phyloP scores from a whole-genome alignment of 2,113 vertebrate species.

The Tupaia chinensis region DNA sequence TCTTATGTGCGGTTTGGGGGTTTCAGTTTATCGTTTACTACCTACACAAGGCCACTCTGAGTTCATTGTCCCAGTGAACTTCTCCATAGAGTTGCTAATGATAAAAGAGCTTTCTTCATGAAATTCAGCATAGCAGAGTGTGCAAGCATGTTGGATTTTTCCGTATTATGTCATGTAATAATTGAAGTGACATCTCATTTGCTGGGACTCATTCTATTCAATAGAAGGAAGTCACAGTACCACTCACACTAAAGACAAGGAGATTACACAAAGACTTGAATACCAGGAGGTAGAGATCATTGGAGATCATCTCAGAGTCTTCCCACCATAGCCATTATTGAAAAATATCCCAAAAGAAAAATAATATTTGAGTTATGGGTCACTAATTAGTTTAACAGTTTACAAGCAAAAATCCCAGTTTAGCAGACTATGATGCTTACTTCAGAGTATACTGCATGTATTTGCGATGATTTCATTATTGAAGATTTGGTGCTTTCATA shows the following conservation, averaged over 20 bases:
- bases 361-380: neutral
- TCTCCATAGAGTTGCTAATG: neutral
- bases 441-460: neutral
- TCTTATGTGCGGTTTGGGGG: neutral
- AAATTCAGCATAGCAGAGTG: neutral
- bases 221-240: neutral
- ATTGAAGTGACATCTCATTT: neutral
- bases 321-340: neutral
- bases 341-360: neutral
- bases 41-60: too few relatives aligned
- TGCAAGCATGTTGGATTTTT: neutral
- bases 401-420: neutral
- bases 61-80: neutral
- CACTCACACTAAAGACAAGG: neutral
- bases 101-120: neutral
- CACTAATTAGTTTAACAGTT: neutral
- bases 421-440: neutral
- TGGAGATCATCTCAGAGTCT: neutral
- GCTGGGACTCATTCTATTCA: neutral
- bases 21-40: neutral
- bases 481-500: neutral
- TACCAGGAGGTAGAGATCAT: neutral
- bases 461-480: neutral
- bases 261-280: neutral
- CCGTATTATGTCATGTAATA: neutral